These are phyloP conservation scores for Oncorhynchus mykiss DNA, from an alignment of 2,113 vertebrate genomes.

Conservation along the genomic window DNA sequence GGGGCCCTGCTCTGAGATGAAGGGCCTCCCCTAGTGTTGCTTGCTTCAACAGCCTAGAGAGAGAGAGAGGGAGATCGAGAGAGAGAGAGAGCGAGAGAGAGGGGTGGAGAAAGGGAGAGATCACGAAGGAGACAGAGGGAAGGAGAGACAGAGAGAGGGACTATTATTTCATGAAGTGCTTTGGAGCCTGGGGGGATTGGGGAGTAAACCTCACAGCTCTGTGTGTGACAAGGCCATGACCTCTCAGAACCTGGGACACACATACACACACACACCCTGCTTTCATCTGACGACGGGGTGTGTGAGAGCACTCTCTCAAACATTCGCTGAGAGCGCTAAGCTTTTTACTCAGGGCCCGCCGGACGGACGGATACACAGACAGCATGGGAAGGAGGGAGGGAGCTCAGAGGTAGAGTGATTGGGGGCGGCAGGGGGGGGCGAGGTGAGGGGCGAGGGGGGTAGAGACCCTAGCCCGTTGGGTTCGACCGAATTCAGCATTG, in stretches of 20 bases:
- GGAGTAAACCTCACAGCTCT: conserved; percentile 85
- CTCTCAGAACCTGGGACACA: conserved; percentile 83
- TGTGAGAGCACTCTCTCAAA: conserved; percentile 79
- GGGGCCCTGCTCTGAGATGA: conserved; percentile 62
- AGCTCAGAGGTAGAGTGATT: conserved; percentile 41
- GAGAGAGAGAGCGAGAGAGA: conserved; percentile 30
- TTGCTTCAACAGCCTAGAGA: not conserved
- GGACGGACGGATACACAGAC: conserved; percentile 35
- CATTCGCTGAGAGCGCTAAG: conserved; percentile 74
- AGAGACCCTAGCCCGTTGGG: conserved; percentile 40
- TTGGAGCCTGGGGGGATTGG: conserved; percentile 83
- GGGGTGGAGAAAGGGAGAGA: conserved; percentile 63
- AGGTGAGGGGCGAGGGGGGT: conserved; percentile 37
- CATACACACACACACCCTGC: conserved; percentile 15
- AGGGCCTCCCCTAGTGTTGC: conserved; percentile 43
- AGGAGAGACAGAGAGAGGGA: conserved; percentile 62
- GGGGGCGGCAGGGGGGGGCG: conserved; percentile 25
- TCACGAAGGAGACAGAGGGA: conserved; percentile 50
- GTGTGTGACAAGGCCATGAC: conserved; percentile 91
- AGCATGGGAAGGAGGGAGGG: conserved; percentile 17
- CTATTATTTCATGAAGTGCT: conserved; percentile 98
- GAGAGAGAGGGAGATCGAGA: conserved; percentile 20
- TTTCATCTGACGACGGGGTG: conserved; percentile 39
- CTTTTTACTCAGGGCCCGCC: conserved; percentile 64
- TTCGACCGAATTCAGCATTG: conserved; percentile 93